A percentile compares a stretch with the other conserved stretches of the same genome.
phyloP scores from a whole-genome alignment of 2,113 vertebrate species.

The Laticauda colubrina region DNA sequence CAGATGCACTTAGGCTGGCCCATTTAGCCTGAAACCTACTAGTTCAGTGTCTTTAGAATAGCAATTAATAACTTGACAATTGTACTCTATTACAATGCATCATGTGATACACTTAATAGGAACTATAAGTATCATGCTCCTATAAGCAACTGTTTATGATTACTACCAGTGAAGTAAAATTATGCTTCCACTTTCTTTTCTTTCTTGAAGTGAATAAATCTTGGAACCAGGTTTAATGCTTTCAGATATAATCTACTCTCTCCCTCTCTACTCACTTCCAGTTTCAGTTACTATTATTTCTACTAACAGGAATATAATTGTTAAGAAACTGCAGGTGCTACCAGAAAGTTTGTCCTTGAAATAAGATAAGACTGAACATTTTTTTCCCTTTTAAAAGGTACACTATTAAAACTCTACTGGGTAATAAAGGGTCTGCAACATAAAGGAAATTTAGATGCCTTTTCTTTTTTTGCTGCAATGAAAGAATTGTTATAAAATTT shows the following conservation, averaged over 20 bases:
- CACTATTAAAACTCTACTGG: background rate
- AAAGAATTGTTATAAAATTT: background rate
- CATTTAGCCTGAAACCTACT: constrained; percentile 30
- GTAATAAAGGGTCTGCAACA: background rate
- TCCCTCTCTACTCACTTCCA: background rate
- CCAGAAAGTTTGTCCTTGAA: constrained; percentile 32
- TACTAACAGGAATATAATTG: constrained; percentile 37
- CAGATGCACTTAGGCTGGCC: background rate
- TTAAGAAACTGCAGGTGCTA: constrained; percentile 16
- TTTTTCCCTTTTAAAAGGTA: background rate
- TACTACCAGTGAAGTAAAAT: background rate
- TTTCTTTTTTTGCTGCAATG: background rate
- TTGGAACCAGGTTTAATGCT: background rate
- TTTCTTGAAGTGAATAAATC: constrained; percentile 11
- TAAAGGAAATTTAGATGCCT: background rate
- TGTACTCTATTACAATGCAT: background rate
- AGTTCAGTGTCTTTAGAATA: constrained; percentile 27
- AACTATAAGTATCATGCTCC: constrained; percentile 1
- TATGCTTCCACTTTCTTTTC: background rate
- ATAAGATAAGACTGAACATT: constrained; percentile 38
- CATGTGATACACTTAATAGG: background rate
- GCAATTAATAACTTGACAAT: constrained; percentile 37
- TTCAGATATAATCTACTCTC: background rate
- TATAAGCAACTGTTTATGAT: constrained; percentile 25
- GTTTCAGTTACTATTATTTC: constrained; percentile 20